These are phyloP conservation scores for Harpalus rubripes DNA, from an alignment of 2,888 invertebrate genomes.

Conservation along the genomic window DNA sequence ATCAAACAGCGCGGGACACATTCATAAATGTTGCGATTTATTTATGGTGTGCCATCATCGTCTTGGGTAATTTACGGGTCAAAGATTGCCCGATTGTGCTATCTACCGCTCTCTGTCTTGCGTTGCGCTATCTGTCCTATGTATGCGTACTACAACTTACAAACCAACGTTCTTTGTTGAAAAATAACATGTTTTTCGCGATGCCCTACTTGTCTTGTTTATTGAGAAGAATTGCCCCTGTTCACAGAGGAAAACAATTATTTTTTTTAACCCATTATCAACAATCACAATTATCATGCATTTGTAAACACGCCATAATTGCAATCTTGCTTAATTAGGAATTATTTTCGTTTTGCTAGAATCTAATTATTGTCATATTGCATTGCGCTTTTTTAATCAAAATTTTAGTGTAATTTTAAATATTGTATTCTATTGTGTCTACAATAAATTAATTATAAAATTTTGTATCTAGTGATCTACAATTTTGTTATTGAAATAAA, in stretches of 20 bases:
- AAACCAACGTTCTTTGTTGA: conserved; percentile 25
- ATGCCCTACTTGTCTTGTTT: conserved; percentile 44
- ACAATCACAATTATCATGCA: not conserved
- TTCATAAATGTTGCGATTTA: conserved; percentile 77
- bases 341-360: no score
- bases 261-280: conserved; percentile 1
- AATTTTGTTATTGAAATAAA: no score
- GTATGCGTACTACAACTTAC: conserved; percentile 35
- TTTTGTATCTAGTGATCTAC: no score
- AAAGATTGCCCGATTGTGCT: conserved; percentile 70
- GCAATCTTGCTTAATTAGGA: no score
- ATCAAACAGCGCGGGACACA: conserved; percentile 74
- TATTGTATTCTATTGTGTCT: no score
- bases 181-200: conserved; percentile 48
- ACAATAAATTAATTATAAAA: no score
- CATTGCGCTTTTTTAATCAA: no score
- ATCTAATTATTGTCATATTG: no score
- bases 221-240: not conserved
- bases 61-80: conserved; percentile 77
- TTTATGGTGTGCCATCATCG: conserved; percentile 77
- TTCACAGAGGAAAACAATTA: conserved; percentile 2
- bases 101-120: conserved; percentile 1
- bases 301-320: no score
- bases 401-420: no score
- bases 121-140: not conserved